phyloP scores from a whole-genome alignment of 2,888 invertebrate species.

The Auanema freiburgensis region DNA sequence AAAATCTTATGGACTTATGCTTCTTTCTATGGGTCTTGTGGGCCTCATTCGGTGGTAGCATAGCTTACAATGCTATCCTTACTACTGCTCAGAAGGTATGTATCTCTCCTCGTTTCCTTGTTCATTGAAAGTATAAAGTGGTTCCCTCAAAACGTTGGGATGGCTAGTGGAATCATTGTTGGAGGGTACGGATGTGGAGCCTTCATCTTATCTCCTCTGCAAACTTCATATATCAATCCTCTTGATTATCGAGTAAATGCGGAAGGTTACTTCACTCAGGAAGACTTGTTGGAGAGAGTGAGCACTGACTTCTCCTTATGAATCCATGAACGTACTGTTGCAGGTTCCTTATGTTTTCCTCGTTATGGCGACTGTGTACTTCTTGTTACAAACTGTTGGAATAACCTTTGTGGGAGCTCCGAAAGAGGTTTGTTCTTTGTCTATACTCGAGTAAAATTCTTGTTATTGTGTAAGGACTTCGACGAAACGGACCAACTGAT shows the following conservation, averaged over 20 bases:
- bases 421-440: slow-evolving; percentile 14
- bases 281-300: slow-evolving; percentile 56
- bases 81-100: slow-evolving; percentile 57
- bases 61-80: slow-evolving; percentile 58
- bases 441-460: neutral
- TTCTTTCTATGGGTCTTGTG: slow-evolving; percentile 53
- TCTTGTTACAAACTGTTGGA: slow-evolving; percentile 50
- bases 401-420: slow-evolving; percentile 53
- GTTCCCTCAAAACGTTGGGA: slow-evolving; percentile 60
- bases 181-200: slow-evolving; percentile 65
- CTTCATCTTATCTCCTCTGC: slow-evolving; percentile 37
- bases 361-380: slow-evolving; percentile 51
- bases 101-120: too few species aligned
- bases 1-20: slow-evolving; percentile 48
- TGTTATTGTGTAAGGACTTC: slow-evolving; percentile 13
- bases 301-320: too few species aligned
- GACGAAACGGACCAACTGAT: slow-evolving; percentile 20
- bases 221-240: slow-evolving; percentile 58
- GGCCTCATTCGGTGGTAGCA: slow-evolving; percentile 53
- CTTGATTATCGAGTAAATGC: slow-evolving; percentile 50
- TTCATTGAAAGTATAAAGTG: too few species aligned
- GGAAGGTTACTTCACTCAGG: slow-evolving; percentile 57
- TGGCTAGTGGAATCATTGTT: slow-evolving; percentile 65
- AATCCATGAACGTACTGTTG: neutral
- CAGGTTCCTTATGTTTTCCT: slow-evolving; percentile 56